A percentile compares a stretch with the other conserved stretches of the same genome.
Conservation (phyloP, 2,113 vertebrate genomes). For the Pluvianellus socialis region DNA sequence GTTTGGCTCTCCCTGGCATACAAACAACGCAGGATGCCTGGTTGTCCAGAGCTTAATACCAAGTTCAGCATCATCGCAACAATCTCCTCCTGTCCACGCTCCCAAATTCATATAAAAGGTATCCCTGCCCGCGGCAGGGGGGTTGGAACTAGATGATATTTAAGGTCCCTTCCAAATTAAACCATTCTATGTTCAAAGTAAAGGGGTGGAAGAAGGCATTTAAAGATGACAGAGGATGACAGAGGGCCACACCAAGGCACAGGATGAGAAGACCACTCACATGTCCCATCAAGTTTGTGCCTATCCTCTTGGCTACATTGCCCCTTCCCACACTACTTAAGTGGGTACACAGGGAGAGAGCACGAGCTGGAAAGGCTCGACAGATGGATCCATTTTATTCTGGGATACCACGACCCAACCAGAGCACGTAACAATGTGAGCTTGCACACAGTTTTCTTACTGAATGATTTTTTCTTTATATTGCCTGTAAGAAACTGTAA, state of each 20-base stretch:
- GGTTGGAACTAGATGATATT: too few species aligned
- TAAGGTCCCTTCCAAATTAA: too few species aligned
- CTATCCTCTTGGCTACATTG: background rate
- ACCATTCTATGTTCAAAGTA: background rate
- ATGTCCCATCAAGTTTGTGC: background rate
- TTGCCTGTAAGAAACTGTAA: background rate
- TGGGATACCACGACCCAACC: rapidly evolving
- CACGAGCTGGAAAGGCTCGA: background rate
- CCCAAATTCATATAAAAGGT: background rate
- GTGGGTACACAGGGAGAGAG: background rate
- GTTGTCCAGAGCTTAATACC: background rate
- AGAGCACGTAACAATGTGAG: background rate
- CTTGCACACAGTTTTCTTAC: background rate
- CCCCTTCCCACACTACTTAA: background rate
- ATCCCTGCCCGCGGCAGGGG: too few species aligned
- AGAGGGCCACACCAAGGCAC: background rate
- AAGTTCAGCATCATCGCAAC: background rate
- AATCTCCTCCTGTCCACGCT: too few species aligned
- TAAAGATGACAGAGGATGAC: background rate
- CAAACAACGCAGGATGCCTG: rapidly evolving
- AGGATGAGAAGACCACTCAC: rapidly evolving
- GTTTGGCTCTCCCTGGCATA: background rate
- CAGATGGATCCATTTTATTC: background rate
- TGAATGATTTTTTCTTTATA: background rate
- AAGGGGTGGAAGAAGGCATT: background rate